These are phyloP conservation scores for Ornithorhynchus anatinus DNA, from an alignment of 2,113 vertebrate species.

Conservation along the genomic window DNA sequence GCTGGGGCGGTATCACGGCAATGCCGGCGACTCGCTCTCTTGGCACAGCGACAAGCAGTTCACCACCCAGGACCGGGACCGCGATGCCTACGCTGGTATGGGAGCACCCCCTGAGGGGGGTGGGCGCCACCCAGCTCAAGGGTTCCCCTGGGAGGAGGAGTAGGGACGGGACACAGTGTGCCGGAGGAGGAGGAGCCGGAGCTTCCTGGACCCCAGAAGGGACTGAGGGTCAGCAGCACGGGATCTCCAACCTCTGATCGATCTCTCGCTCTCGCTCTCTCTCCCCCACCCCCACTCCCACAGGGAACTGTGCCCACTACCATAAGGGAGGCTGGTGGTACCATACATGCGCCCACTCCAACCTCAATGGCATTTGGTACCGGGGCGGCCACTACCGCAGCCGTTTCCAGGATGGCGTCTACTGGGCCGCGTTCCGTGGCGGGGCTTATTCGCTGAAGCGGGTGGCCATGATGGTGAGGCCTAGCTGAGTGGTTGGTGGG, in stretches of 20 bases:
- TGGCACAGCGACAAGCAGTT: conserved; percentile 92
- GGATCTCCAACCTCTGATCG: no score
- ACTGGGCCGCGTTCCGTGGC: conserved; percentile 89
- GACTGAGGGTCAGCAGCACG: background rate
- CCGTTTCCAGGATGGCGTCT: conserved; percentile 89
- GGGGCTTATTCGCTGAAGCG: conserved; percentile 88
- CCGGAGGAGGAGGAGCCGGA: background rate
- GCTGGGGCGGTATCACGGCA: conserved; percentile 84
- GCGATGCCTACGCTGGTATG: conserved; percentile 82
- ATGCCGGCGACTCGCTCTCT: conserved; percentile 87
- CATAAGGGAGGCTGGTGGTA: conserved; percentile 95
- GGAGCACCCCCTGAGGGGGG: background rate
- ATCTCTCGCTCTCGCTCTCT: background rate
- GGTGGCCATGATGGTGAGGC: conserved; percentile 85
- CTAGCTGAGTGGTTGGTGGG: conserved; percentile 21
- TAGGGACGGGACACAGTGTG: background rate
- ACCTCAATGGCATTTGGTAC: conserved; percentile 91
- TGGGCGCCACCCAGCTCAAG: background rate
- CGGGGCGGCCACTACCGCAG: conserved; percentile 87
- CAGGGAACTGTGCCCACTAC: conserved; percentile 90
- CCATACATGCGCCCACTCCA: conserved; percentile 90
- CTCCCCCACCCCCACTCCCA: background rate
- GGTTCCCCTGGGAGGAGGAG: background rate
- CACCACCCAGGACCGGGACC: conserved; percentile 87
- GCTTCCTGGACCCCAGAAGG: background rate